These are phyloP conservation scores for Polyodon spathula DNA, from an alignment of 2,113 vertebrate genomes.

Conservation along the genomic window DNA sequence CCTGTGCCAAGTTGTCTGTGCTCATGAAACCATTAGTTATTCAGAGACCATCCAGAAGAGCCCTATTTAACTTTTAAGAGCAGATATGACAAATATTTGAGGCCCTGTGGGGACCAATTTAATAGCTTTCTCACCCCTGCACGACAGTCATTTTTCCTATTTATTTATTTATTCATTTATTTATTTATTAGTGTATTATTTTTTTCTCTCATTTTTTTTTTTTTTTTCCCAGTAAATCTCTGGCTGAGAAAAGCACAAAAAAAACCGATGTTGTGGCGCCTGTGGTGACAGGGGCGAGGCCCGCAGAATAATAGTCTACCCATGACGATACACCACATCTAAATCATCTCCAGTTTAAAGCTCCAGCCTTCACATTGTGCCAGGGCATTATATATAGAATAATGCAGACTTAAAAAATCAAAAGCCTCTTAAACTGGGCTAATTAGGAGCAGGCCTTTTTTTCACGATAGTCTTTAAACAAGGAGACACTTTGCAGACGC, in stretches of 20 bases:
- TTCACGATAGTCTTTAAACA: conserved; percentile 30
- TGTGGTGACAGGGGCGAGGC: conserved; percentile 29
- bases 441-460: conserved; percentile 41
- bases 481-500: conserved; percentile 18
- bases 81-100: neutral
- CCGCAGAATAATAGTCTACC: conserved; percentile 20
- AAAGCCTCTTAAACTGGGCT: conserved; percentile 26
- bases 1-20: neutral
- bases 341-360: conserved; percentile 28
- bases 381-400: conserved; percentile 33
- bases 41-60: neutral
- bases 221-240: conserved; percentile 18
- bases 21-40: neutral
- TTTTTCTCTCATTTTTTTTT: neutral
- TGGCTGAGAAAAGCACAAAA: conserved; percentile 10
- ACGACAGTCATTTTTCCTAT: neutral
- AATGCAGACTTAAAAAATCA: conserved; percentile 26
- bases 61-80: neutral
- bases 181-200: neutral
- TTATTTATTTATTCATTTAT: neutral
- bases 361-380: conserved; percentile 24
- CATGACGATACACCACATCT: conserved; percentile 37
- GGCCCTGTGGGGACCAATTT: neutral
- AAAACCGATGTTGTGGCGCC: conserved; percentile 33
- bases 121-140: neutral